Base-by-base conservation (phyloP, 2,113 vertebrate genomes). In the Merops nubicus region DNA sequence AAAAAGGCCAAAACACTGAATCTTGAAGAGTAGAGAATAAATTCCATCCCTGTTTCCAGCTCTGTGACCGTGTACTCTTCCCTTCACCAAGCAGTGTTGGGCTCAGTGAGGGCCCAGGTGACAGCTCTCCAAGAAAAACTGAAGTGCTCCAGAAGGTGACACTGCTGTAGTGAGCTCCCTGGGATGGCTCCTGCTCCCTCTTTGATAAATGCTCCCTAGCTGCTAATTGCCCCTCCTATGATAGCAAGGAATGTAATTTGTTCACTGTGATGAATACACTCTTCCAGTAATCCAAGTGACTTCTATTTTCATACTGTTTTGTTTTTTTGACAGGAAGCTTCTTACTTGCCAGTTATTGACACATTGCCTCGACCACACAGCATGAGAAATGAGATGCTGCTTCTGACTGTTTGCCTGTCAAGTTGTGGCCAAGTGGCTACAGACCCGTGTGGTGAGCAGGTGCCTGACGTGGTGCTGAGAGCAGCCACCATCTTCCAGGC, bases 251-350 rank as follows among this genome's bases (percentile, higher is more conserved):
- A 36, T 90, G 25, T 38, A 64, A 88, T 93, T 95, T 43, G 51
- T 75, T 91, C 48, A 29, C 31, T 48, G 34, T 85, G 78, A 91
- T 87, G 81, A 93, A 88, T 63, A 53, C 14, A 12, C 11, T 15
- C 15, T 85, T 93, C 77, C 91, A 69, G 36, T 59, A 77, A 94
- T 48, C 60, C 38, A 17, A 79, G 22, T 42, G 3, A 86, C 25
- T 79, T 89, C 26, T 14, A 67, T 87, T 86, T 91, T 43, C 34
- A 25, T 36, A 1, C 14, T n/a, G n/a, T n/a, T n/a, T 65, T 74
- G 67, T 91, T 65, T 89, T 81, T 75, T 83, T 70, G 73, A 91
- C 93, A 99, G 98, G 98, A 98, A 57, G 95, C 95, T 18, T 98
- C 98, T 33, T 97, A 95, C 29, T 76, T 97, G 77, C 96, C 97